These are phyloP conservation scores for Synergus umbraculus DNA, from an alignment of 2,888 invertebrate species.

Conservation along the genomic window DNA sequence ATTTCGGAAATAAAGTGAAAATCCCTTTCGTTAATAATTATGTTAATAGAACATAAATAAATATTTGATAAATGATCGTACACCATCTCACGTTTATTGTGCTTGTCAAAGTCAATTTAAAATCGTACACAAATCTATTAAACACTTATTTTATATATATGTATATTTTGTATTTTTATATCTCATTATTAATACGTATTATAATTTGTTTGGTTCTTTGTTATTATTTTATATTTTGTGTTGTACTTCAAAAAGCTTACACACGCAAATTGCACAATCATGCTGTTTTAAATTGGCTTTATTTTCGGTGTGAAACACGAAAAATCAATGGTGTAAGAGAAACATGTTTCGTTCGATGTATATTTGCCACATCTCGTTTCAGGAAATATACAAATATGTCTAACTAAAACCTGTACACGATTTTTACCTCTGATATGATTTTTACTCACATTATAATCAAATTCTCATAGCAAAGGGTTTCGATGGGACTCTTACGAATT, in stretches of 20 bases:
- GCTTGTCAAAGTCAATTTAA: slow-evolving; percentile 36
- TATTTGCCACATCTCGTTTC: slow-evolving; percentile 51
- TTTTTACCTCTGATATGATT: not conserved
- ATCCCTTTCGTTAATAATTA: no score
- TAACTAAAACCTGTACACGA: slow-evolving; percentile 2
- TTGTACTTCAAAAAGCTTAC: not conserved
- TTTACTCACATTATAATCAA: slow-evolving; percentile 41
- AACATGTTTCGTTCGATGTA: slow-evolving; percentile 46
- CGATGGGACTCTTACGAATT: slow-evolving; percentile 18
- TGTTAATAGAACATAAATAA: not conserved
- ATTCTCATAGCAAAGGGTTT: slow-evolving; percentile 32
- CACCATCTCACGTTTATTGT: slow-evolving; percentile 32
- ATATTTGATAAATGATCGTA: not conserved
- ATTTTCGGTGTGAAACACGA: slow-evolving; percentile 41
- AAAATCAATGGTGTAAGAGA: slow-evolving; percentile 75
- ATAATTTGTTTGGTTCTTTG: not conserved
- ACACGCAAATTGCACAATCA: not conserved
- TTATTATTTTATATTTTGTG: not conserved
- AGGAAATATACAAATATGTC: slow-evolving; percentile 44
- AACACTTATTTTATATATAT: slow-evolving; percentile 1
- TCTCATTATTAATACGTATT: not conserved
- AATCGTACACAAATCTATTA: not conserved
- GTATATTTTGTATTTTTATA: not conserved
- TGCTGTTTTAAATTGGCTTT: slow-evolving; percentile 20
- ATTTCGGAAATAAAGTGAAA: not conserved